Conservation (phyloP, 2,888 invertebrate species). For the Tridacna gigas region DNA sequence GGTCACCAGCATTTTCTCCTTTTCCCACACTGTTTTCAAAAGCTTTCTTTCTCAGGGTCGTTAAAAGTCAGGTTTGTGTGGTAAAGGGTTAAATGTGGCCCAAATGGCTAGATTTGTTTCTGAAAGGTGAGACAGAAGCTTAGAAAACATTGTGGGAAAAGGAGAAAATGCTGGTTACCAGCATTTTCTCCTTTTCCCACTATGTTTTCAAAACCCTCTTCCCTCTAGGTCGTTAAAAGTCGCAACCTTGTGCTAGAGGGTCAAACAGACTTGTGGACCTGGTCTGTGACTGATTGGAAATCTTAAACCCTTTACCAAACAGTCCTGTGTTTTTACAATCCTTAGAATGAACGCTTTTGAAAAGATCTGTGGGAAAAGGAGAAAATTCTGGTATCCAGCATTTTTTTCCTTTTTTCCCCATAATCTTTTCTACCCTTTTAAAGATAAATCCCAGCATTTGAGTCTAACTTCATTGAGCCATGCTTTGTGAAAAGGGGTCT, state of each 20-base stretch:
- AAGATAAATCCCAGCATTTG: no score
- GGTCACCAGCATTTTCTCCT: neutral
- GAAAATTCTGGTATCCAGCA: no score
- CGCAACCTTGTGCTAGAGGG: neutral
- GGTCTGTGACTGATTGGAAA: no score
- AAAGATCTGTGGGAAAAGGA: no score
- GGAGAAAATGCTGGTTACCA: neutral
- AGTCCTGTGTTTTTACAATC: no score
- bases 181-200: neutral
- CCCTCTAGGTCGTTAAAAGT: neutral
- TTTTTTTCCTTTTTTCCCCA: no score
- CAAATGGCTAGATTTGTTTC: neutral
- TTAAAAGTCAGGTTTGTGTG: neutral
- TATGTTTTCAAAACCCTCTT: neutral
- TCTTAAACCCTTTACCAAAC: no score
- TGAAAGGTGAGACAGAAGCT: neutral
- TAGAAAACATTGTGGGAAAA: constrained; percentile 5
- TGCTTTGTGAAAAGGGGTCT: no score
- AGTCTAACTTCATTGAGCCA: no score
- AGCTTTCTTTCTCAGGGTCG: neutral
- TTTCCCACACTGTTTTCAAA: neutral
- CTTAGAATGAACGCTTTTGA: no score
- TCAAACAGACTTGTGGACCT: no score
- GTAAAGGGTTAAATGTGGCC: neutral
- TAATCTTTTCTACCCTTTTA: no score